Percentiles rank a stretch among this genome's conserved stretches.
phyloP scores from a whole-genome alignment of 2,797 vertebrate genomes.

The Cheirogaleus major region DNA sequence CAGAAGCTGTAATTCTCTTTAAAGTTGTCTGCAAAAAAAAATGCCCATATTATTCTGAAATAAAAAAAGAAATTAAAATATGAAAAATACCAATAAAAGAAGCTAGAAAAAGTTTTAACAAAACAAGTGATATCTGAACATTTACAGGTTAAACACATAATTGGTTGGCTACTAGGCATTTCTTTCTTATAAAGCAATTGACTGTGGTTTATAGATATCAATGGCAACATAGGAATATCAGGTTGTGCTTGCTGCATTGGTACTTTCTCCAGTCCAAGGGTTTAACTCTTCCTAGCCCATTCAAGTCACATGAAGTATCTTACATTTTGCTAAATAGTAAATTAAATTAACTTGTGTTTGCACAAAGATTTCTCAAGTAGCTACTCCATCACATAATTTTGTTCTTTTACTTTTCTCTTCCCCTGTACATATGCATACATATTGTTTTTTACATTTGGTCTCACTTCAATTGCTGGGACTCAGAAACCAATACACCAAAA shows the following conservation, averaged over 20 bases:
- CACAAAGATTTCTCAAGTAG: conserved; percentile 64
- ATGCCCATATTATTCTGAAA: background rate
- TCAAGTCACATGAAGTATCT: conserved; percentile 59
- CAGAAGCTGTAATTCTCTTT: conserved; percentile 23
- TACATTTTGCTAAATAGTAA: conserved; percentile 51
- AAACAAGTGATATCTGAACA: background rate
- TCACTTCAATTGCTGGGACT: background rate
- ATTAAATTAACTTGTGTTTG: conserved; percentile 68
- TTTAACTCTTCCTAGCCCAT: background rate
- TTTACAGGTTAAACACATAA: conserved; percentile 41
- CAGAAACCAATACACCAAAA: background rate
- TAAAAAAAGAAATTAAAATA: background rate
- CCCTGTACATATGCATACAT: background rate
- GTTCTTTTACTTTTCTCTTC: background rate
- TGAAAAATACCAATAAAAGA: conserved; percentile 49
- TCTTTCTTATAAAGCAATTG: conserved; percentile 28
- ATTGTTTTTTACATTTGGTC: conserved; percentile 55
- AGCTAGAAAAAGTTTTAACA: no score
- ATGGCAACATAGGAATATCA: background rate
- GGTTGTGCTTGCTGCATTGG: background rate
- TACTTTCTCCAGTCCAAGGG: background rate
- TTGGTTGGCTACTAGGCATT: background rate
- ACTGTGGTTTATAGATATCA: background rate
- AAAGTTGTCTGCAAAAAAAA: conserved; percentile 45
- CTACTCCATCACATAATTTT: conserved; percentile 42